Evolutionary conservation across 2,113 vertebrate genomes (phyloP), one percentile per base, ranked within the genome.

Genomic region (Chiloscyllium plagiosum): DNA sequence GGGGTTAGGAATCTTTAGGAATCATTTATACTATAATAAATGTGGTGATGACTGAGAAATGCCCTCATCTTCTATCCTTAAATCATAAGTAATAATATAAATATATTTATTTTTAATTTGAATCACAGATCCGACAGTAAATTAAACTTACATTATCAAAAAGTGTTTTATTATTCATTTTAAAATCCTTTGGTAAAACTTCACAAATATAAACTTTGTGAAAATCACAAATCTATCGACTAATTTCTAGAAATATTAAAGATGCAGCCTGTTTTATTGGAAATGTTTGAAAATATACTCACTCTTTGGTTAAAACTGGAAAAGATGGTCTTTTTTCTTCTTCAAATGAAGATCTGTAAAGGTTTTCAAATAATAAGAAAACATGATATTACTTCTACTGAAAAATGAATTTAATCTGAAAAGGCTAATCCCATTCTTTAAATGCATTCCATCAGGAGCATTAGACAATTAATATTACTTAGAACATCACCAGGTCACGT

Each of bases 261-360:
- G 52, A 37, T 22, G 1, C 72, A 29, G 68, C 12, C 52, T 47
- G 12, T 8, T 94, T 93, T 12, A 47, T 89, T 50, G 86, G 33
- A 90, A 95, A 94, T 33, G 15, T 24, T 15, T 29, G 26, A 96
- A 85, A 20, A 86, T 95, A 96, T 56, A 94, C 98, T 98, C 98
- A 99, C 99, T 96, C 97, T 97, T 97, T 98, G 96, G 96, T 97
- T 52, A 50, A 13, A 72, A 72, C 42, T 96, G 97, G 98, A 94
- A 97, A 98, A 66, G 96, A 97, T 96, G 97, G 96, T 68, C 87
- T 98, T 96, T 96, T 97, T 69, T 97, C 97, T 52, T 98, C 98
- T 95, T 97, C 97, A 85, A 98, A 0, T 95, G 97, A 98, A 95
- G 98, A 98, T 90, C 98, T 99, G 97, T 96, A 83, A 95, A 69